Evolutionary conservation across 1,140 invertebrate genomes (phyloP).

Genomic region (Philotrypesis tridentata): DNA sequence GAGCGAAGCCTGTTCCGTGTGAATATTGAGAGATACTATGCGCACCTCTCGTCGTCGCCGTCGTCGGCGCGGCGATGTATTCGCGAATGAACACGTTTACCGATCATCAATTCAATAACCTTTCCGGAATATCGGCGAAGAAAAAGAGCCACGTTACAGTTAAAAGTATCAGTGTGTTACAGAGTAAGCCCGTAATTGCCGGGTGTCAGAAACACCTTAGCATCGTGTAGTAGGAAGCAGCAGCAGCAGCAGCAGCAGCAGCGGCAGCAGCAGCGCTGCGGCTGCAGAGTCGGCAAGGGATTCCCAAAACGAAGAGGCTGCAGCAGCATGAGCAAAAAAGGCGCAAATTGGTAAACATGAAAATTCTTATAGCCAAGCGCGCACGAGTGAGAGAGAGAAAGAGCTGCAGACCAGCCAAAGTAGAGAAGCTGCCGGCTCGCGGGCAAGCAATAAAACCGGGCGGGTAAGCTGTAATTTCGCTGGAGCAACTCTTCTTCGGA

Average conservation of each 20-base stretch:
- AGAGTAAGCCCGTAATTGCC: background rate
- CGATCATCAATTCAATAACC: background rate
- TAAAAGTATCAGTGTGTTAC: background rate
- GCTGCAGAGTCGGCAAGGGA: background rate
- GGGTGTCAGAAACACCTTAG: conserved; percentile 12
- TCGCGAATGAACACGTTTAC: too few species aligned
- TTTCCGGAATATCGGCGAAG: background rate
- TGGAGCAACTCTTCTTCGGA: background rate
- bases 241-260: too few species aligned
- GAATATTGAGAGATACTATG: too few species aligned
- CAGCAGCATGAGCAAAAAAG: conserved; percentile 23
- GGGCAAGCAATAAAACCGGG: conserved; percentile 45
- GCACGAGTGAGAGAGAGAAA: too few species aligned
- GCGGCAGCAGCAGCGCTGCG: too few species aligned
- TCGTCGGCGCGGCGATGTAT: too few species aligned
- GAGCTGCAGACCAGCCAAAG: background rate
- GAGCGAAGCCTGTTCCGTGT: too few species aligned
- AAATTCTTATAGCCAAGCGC: conserved; percentile 33
- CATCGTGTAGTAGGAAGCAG: background rate
- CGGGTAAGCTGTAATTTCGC: conserved; percentile 42
- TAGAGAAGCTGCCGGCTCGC: conserved; percentile 21
- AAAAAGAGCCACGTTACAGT: too few species aligned
- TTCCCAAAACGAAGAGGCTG: conserved; percentile 16
- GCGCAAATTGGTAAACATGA: conserved; percentile 34
- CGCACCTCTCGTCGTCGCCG: too few species aligned